Base-by-base conservation (phyloP, 1,140 invertebrate species). In the Aphidius ervi region DNA sequence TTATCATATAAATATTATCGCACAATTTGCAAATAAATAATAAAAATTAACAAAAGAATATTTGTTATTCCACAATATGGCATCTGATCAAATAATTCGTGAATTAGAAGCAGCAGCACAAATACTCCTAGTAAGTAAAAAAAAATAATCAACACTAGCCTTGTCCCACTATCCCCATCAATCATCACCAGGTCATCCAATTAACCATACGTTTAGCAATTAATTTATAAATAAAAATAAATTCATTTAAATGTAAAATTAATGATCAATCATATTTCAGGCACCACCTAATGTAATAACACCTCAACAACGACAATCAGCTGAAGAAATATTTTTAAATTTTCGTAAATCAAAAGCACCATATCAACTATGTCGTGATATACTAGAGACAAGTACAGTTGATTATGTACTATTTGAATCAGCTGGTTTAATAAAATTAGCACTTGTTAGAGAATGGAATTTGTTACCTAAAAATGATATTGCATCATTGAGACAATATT, bases 321-420 rank as follows among this genome's bases (percentile, higher is more conserved):
- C 66, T 10, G 63, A 64, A 52, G 31, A 48, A 10, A 48, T 67
- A 46, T 64, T 61, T 61, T 54, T 65, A 9, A 58, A 67, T 48
- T 67, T 65, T 46, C 58, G 60, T 10, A 93, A 91, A 75, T 88
- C 88, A 9, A 89, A 89, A 77, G 85, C 86, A 64, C 92, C 93
- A 42, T 95, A 93, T 75, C 83, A 84, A 57, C 70, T 93, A 31
- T 96, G 93, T 73, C 84, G 86, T 70, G 83, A 89, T 71, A 90
- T 95, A 69, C 80, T 95, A 62, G 92, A 94, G 78, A 87, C 84
- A 46, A 88, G 87, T 61, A 81, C 84, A 57, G 85, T 87, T 61
- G 90, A 92, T 69, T 93, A 92, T 82, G 90, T 95, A 6, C 73
- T 94, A 52, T 95, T 94, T 81, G 93, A 95, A 81, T 86, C 90